Base-by-base conservation (phyloP, 2,888 invertebrate genomes). In the Capitulum mitella region DNA sequence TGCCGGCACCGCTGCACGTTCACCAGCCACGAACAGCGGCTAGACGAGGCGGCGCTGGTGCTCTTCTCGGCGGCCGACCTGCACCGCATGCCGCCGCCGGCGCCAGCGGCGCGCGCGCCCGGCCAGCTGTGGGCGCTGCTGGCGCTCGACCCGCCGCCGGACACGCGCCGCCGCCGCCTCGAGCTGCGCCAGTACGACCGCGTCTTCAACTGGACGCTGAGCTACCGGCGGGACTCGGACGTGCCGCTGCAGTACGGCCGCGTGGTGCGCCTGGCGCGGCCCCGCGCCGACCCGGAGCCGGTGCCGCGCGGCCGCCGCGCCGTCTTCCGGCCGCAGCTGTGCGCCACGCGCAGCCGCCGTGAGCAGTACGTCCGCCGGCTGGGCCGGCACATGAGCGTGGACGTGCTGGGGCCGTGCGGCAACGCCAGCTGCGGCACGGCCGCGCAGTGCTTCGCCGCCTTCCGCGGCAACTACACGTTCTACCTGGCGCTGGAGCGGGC, bases 401-500 rank as follows among this genome's bases (percentile, higher is more conserved):
- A 70, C 70, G 70, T 70, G 70, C 37, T 70, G 37, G 70, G 70
- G 37, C 70, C 70, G 37, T 70, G 70, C 70, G 70, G 22, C 34
- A 37, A 37, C 70, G 70, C 22, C 14, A 34, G 34, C 34, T 70
- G 70, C 70, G 70, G 37, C 37, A 1, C 37, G 37, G 70, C 70
- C 19, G 5, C 70, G 8, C 29, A 70, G 37, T 70, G 70, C 19
- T 22, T 70, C 19, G 34, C 34, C 3, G 5, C 22, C 3, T 32
- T 34, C 70, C 19, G 34, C 37, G 26, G 37, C 70, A 70, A 70
- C 70, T 37, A 70, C 70, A 70, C 37, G 22, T 70, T 70, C 70
- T 70, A 70, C 37, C 70, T 70, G 70, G 70, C 70, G 70, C 70
- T 70, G 70, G 70, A 70, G 70, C 16, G 19, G 37, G 70, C 37